Evolutionary conservation across 1,140 invertebrate genomes (phyloP), one percentile per base, ranked within the genome.

Genomic region (Panagrolaimus sp.): DNA sequence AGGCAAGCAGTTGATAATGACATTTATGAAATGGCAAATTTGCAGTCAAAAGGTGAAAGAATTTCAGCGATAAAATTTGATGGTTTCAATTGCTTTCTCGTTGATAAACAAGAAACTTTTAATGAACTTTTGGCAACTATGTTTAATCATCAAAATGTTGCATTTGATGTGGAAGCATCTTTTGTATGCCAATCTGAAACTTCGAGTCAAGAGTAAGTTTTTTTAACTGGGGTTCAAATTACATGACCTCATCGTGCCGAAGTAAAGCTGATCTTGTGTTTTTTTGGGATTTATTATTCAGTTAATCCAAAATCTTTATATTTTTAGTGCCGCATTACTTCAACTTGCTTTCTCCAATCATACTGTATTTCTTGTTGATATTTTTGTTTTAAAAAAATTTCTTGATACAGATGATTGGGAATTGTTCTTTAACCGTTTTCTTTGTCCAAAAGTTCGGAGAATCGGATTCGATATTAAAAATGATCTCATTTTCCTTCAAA

Each of bases 381-480:
- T 58, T 28, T n/a, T 21, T 28, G 21, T 21, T 12, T n/a, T 58
- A 12, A 58, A 58, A 28, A n/a, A 58, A 8, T 10, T 26, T 21
- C 52, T 58, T 28, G 2, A 12, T 4, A 10, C 14, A 2, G 52
- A 21, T 21, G 52, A 58, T 2, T 58, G 52, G 52, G 14, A 17
- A 14, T 12, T n/a, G 10, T 58, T 58, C 5, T 58, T 58, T 14
- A n/a, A n/a, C 1, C 21, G 10, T 14, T 58, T 58, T 58, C 17
- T 58, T 5, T n/a, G 52, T 2, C 52, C 17, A 0, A 12, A n/a
- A 28, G 0, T 58, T 21, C 0, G 1, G 10, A 12, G 52, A 12
- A 28, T 58, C 17, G 52, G 52, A 12, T 28, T 26, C 17, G 52
- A 58, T 28, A 28, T 58, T 28, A 58, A 58, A 28, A 58, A 58